Base-by-base conservation (phyloP, 2,888 invertebrate genomes). In the Mactromeris polynyma region DNA sequence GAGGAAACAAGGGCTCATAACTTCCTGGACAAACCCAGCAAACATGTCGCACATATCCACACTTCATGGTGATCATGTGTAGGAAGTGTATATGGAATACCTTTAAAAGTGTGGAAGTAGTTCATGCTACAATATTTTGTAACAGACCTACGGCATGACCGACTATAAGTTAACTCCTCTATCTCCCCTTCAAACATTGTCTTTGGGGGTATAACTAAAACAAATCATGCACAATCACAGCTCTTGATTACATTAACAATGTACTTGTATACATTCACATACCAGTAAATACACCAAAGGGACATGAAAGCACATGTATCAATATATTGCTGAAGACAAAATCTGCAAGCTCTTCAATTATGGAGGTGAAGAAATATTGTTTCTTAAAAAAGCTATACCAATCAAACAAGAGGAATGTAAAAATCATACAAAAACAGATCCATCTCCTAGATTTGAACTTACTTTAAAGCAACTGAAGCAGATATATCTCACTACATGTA, bases 231-330 rank as follows among this genome's bases (percentile, higher is more conserved):
- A 46, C 46, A 64, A 64, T 64, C 58, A 64, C 58, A 64, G 58
- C 58, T 64, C 58, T 64, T 64, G 58, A 64, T 64, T 64, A 64
- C 26, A 64, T n/a, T 64, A 64, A 64, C 58, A 64, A 64, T 26
- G n/a, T 64, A 64, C n/a, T 64, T 6, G 26, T n/a, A 64, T 64
- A 64, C 26, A n/a, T 64, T 26, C 58, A 64, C 26, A 64, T 64
- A 64, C 58, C 58, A 26, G 58, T 21, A n/a, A 54, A 54, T 26
- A 64, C 26, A 64, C n/a, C 26, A 64, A 21, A 58, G 58, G n/a
- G 21, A 58, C n/a, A 58, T n/a, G 6, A 64, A 64, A 4, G 26
- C 6, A 64, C 26, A 64, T 64, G 58, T 64, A 64, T 64, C n/a
- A 26, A n/a, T 26, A 64, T 64, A 64, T 64, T 64, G 58, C 58